These are phyloP conservation scores for Canis aureus DNA, from an alignment of 2,113 vertebrate genomes.

Conservation along the genomic window DNA sequence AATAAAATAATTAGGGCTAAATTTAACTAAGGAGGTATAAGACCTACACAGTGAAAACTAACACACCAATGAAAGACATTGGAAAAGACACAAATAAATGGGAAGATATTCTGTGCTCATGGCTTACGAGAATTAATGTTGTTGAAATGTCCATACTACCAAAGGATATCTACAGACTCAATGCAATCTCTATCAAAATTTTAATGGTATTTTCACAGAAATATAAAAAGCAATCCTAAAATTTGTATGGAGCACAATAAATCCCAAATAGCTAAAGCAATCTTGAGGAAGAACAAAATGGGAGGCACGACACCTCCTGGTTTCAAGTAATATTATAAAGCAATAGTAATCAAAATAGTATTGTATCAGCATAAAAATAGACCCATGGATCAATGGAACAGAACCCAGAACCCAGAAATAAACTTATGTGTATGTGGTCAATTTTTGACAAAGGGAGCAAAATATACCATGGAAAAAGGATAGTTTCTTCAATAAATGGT, in stretches of 20 bases:
- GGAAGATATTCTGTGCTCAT: neutral
- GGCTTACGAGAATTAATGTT: neutral
- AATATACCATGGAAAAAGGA: neutral
- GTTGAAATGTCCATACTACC: neutral
- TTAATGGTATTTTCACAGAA: neutral
- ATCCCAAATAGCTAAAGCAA: neutral
- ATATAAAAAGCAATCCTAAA: neutral
- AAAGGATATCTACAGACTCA: neutral
- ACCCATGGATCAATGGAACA: neutral
- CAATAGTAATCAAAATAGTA: neutral
- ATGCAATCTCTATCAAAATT: neutral
- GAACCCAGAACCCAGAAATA: neutral
- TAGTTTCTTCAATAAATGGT: neutral
- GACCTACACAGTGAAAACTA: neutral
- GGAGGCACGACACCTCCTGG: neutral
- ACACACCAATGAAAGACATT: neutral
- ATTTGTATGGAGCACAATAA: neutral
- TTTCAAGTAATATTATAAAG: neutral
- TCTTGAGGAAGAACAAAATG: neutral
- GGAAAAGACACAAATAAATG: neutral
- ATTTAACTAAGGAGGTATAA: neutral
- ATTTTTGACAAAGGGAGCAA: neutral
- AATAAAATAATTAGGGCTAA: neutral
- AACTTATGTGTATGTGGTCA: neutral
- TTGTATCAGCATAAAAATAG: neutral